These are phyloP conservation scores for Scrobipalpa costella DNA, from an alignment of 2,888 invertebrate genomes.

Conservation along the genomic window DNA sequence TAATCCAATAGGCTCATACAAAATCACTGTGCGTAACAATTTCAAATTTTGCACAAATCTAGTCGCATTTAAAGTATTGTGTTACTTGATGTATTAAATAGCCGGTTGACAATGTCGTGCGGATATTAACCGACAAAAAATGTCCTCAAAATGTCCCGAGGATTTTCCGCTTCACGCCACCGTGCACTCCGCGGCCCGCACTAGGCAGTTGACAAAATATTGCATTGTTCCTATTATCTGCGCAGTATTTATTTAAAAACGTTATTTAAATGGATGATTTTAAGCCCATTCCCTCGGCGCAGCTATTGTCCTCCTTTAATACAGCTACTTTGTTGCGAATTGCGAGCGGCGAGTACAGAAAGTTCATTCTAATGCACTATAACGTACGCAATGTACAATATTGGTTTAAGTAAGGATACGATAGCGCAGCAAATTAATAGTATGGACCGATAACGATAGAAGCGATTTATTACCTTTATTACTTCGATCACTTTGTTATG, in stretches of 20 bases:
- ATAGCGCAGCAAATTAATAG: constrained; percentile 35
- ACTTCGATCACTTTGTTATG: constrained; percentile 74
- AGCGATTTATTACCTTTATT: constrained; percentile 75
- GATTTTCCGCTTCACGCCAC: constrained; percentile 81
- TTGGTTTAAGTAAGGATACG: constrained; percentile 18
- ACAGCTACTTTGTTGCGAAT: constrained; percentile 59
- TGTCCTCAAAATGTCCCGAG: constrained; percentile 78
- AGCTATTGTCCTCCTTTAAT: constrained; percentile 69
- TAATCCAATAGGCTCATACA: constrained; percentile 73
- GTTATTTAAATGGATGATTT: constrained; percentile 81
- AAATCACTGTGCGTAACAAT: constrained; percentile 73
- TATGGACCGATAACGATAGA: constrained; percentile 54
- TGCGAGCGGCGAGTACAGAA: constrained; percentile 31
- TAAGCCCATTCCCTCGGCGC: constrained; percentile 74
- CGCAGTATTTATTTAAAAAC: constrained; percentile 80
- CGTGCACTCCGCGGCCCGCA: constrained; percentile 72
- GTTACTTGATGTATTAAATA: constrained; percentile 79
- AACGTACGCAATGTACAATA: neutral
- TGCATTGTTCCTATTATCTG: constrained; percentile 80
- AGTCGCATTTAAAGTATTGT: constrained; percentile 79
- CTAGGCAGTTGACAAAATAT: constrained; percentile 81
- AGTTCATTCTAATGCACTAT: constrained; percentile 46
- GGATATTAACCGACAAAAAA: constrained; percentile 81
- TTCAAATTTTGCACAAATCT: constrained; percentile 81
- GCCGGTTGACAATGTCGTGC: constrained; percentile 80